phyloP scores from a whole-genome alignment of 2,888 invertebrate genomes.

The Oxystoma pomonae region DNA sequence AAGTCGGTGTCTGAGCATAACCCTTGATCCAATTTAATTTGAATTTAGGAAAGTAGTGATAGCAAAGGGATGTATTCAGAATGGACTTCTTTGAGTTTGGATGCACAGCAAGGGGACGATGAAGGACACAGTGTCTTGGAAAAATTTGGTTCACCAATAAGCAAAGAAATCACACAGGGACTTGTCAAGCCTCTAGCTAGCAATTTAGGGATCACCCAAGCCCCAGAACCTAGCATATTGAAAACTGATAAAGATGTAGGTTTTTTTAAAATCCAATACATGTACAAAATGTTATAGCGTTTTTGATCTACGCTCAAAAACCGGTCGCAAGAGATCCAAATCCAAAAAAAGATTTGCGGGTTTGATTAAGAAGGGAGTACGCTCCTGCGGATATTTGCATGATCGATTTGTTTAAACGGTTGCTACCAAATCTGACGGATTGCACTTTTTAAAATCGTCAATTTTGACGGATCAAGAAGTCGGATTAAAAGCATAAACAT shows the following conservation, averaged over 20 bases:
- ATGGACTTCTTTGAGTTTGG: slow-evolving; percentile 70
- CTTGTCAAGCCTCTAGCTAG: slow-evolving; percentile 74
- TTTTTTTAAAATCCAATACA: too few species aligned
- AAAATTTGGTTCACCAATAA: slow-evolving; percentile 67
- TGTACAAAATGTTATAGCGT: too few species aligned
- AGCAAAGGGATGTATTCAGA: slow-evolving; percentile 77
- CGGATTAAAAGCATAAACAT: too few species aligned
- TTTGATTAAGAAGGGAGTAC: too few species aligned
- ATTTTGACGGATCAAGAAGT: too few species aligned
- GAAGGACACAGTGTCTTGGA: slow-evolving; percentile 71
- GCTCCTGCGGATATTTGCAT: too few species aligned
- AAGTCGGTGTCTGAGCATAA: neutral
- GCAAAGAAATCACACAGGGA: slow-evolving; percentile 75
- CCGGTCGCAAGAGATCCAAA: too few species aligned
- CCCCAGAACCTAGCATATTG: slow-evolving; percentile 79
- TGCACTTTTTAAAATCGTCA: too few species aligned
- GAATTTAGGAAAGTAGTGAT: slow-evolving; percentile 57
- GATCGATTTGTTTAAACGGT: too few species aligned
- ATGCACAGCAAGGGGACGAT: slow-evolving; percentile 61
- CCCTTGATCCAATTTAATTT: slow-evolving; percentile 12
- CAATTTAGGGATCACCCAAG: slow-evolving; percentile 69
- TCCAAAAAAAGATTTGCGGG: too few species aligned
- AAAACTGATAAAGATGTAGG: slow-evolving; percentile 79
- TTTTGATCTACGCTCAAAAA: too few species aligned
- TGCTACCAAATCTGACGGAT: too few species aligned